Conservation (phyloP, 2,888 invertebrate genomes). For the Mayetiola destructor region DNA sequence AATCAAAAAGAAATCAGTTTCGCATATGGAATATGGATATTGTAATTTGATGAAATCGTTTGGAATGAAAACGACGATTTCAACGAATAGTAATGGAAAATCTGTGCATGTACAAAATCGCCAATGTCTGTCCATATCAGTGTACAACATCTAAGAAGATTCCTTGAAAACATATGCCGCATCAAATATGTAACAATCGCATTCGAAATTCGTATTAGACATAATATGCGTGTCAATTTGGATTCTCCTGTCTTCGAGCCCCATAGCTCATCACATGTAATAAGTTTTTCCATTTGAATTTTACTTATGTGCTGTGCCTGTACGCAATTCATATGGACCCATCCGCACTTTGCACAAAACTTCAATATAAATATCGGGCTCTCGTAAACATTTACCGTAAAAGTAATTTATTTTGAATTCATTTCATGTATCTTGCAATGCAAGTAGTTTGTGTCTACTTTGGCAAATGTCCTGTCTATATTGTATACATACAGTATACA, state of each 20-base stretch:
- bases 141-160: neutral
- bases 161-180: conserved; percentile 3
- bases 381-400: conserved; percentile 6
- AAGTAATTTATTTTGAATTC: neutral
- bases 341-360: neutral
- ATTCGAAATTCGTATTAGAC: too few relatives aligned
- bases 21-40: conserved; percentile 11
- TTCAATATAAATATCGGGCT: conserved; percentile 8
- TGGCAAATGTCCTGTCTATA: neutral
- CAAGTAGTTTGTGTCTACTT: too few relatives aligned
- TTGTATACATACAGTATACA: neutral
- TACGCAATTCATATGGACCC: neutral
- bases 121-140: neutral
- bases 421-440: too few relatives aligned
- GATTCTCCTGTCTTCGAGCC: neutral
- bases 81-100: neutral
- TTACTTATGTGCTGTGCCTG: neutral
- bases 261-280: neutral
- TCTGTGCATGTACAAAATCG: neutral
- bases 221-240: too few relatives aligned
- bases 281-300: too few relatives aligned
- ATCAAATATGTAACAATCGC: conserved; percentile 1
- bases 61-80: too few relatives aligned
- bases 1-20: conserved; percentile 7
- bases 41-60: neutral